Evolutionary conservation across 2,888 invertebrate genomes (phyloP), one percentile per base, ranked within the genome.

Genomic region (Tenthredo amoena): DNA sequence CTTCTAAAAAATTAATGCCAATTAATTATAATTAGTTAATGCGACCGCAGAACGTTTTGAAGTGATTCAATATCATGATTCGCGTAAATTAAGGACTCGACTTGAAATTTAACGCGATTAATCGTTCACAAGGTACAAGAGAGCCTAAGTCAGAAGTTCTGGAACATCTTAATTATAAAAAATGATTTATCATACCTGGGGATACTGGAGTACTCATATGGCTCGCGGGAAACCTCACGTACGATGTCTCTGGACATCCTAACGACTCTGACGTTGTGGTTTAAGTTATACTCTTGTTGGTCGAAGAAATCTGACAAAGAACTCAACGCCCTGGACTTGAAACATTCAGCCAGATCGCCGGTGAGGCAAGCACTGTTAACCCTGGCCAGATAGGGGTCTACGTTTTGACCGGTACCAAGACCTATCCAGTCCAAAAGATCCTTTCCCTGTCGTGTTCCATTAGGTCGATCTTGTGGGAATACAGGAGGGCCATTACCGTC

Each of bases 321-420:
- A 85, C 95, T 94, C 81, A 98, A 92, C 0, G 97, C 97, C 88
- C 96, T 96, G 0, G 97, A 97, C 91, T 98, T 97, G 92, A 98
- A 97, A 91, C 97, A 98, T 91, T 97, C 97, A 0, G 97, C 96
- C n/a, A 98, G 94, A 92, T 98, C 97, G 5, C 97, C 97, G 87
- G 95, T 96, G 85, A 97, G 94, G 89, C 97, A 98, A 87, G 96
- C 96, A 87, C 96, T 95, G 85, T 97, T 97, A 0, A 96, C 95
- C 90, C 95, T 96, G 79, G 97, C 96, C 89, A 97, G 94, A 93
- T 97, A 98, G 0, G 97, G 97, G 93, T 97, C 97, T 81, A 96
- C 96, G 89, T 97, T 96, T 87, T 94, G 94, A 68, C 95, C 96
- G 6, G 96, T 96, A 15, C 97, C 97, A 68, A 97, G 94, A 12